A percentile compares a stretch with the other conserved stretches of the same genome.
Evolutionary conservation across 2,113 vertebrate genomes (phyloP).

Genomic region (Gracilinanus agilis): DNA sequence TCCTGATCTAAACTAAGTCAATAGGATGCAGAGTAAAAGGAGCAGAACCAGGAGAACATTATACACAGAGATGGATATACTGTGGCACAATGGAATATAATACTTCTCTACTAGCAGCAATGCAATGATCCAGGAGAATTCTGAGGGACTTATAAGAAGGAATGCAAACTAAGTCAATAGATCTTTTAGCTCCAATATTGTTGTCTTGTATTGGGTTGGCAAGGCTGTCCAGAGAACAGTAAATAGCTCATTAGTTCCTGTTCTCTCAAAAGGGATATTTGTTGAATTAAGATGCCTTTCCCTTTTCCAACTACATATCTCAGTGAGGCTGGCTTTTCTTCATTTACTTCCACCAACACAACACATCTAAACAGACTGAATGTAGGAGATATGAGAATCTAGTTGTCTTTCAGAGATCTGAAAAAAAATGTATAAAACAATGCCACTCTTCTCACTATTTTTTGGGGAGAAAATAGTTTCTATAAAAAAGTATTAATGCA

Average conservation of each 20-base stretch:
- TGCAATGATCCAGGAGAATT: no score
- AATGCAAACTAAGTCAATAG: no score
- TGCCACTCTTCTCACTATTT: neutral
- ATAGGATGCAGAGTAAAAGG: no score
- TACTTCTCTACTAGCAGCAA: no score
- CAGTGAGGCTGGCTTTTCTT: neutral
- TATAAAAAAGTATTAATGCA: neutral
- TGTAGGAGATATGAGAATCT: neutral
- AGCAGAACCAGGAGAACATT: no score
- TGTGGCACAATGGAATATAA: no score
- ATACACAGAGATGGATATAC: no score
- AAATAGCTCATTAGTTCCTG: neutral
- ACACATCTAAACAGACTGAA: neutral
- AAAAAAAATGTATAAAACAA: neutral
- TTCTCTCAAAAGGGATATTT: neutral
- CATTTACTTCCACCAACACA: neutral
- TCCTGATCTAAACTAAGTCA: neutral
- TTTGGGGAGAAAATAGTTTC: neutral
- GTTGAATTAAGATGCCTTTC: neutral
- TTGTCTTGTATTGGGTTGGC: constrained; percentile 26
- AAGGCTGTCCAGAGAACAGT: neutral
- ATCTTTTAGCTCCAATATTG: constrained; percentile 21
- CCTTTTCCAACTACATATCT: neutral
- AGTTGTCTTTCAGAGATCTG: neutral
- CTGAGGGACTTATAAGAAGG: no score